phyloP scores from a whole-genome alignment of 2,888 invertebrate species.

The Amiota communis region DNA sequence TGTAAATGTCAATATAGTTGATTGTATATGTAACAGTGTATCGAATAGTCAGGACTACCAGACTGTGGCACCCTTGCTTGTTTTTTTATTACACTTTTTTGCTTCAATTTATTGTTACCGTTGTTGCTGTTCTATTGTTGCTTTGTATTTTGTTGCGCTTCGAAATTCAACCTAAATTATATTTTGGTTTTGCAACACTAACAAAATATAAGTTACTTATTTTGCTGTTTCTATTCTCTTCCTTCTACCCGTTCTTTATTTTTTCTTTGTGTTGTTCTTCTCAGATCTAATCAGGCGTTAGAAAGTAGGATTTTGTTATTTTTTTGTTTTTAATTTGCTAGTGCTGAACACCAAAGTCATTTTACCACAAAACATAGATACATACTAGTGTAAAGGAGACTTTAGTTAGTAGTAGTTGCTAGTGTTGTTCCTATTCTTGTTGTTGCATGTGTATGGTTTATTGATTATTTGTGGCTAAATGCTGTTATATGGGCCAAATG shows the following conservation, averaged over 20 bases:
- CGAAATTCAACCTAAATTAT: constrained; percentile 67
- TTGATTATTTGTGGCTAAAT: constrained; percentile 20
- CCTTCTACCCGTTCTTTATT: background rate
- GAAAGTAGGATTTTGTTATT: background rate
- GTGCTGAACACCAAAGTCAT: background rate
- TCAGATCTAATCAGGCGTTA: constrained; percentile 27
- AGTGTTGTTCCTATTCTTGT: background rate
- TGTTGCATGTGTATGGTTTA: background rate
- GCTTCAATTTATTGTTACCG: constrained; percentile 49
- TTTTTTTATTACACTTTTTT: constrained; percentile 1
- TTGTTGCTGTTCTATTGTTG: constrained; percentile 40
- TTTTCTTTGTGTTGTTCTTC: background rate
- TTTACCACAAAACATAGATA: background rate
- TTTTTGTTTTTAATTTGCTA: constrained; percentile 18
- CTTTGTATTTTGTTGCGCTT: constrained; percentile 63
- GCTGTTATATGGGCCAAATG: constrained; percentile 19
- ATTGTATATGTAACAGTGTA: too few relatives aligned
- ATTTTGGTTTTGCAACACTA: constrained; percentile 47
- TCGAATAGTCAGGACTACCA: too few relatives aligned
- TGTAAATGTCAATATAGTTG: too few relatives aligned
- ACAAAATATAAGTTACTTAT: constrained; percentile 42
- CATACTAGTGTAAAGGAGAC: background rate
- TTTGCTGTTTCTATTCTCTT: background rate
- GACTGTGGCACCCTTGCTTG: background rate
- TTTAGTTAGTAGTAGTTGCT: background rate